Percentiles rank a stretch among this genome's conserved stretches.
These are phyloP conservation scores for Selenia dentaria DNA, from an alignment of 2,888 invertebrate species.

Conservation along the genomic window DNA sequence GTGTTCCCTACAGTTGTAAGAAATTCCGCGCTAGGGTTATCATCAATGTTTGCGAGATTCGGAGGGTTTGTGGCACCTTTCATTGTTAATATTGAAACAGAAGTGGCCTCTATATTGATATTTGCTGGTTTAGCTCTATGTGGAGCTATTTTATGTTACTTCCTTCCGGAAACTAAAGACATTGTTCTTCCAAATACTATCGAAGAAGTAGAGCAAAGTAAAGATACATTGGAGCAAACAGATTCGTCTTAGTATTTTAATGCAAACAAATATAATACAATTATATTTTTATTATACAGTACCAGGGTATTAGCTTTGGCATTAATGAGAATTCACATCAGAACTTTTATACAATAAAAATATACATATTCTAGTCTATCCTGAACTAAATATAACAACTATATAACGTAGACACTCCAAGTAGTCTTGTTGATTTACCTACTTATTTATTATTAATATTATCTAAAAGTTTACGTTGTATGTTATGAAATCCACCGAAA, in stretches of 20 bases:
- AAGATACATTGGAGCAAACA: slow-evolving; percentile 6
- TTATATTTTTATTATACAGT: neutral
- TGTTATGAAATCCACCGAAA: slow-evolving; percentile 85
- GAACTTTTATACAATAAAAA: neutral
- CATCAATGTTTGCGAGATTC: slow-evolving; percentile 87
- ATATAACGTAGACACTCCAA: neutral
- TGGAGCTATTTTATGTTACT: slow-evolving; percentile 62
- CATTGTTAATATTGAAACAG: slow-evolving; percentile 81
- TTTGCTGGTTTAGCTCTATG: slow-evolving; percentile 61
- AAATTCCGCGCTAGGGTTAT: slow-evolving; percentile 91
- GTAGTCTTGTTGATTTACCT: neutral
- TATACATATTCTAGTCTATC: neutral
- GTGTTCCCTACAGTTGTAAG: slow-evolving; percentile 92
- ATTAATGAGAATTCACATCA: slow-evolving; percentile 55
- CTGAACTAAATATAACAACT: neutral
- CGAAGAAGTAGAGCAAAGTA: slow-evolving; percentile 53
- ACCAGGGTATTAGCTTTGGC: slow-evolving; percentile 42
- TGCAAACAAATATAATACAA: neutral
- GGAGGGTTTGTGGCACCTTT: slow-evolving; percentile 89
- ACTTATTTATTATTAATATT: slow-evolving; percentile 32
- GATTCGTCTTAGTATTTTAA: neutral
- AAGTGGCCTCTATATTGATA: slow-evolving; percentile 68
- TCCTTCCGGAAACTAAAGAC: slow-evolving; percentile 71
- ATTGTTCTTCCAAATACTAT: slow-evolving; percentile 68
- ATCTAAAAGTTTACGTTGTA: slow-evolving; percentile 78